Conservation (phyloP, 2,888 invertebrate genomes). For the Slavum lentiscoides region DNA sequence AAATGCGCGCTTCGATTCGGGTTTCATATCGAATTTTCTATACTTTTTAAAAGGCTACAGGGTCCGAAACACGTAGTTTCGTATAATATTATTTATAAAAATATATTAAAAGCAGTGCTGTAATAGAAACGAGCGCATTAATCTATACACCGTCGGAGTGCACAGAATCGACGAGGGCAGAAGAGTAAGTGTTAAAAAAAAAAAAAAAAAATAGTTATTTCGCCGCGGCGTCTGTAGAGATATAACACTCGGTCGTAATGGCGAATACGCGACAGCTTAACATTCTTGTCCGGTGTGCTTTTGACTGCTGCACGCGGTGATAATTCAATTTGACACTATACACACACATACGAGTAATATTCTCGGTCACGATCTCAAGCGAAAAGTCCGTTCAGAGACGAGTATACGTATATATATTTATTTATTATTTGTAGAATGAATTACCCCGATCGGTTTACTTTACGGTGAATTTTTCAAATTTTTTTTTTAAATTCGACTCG, state of each 20-base stretch:
- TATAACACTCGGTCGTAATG: slow-evolving; percentile 10
- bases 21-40: slow-evolving; percentile 3
- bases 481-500: no score
- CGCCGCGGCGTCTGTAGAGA: neutral
- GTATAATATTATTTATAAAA: neutral
- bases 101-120: no score
- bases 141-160: slow-evolving; percentile 11
- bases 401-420: no score
- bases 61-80: slow-evolving; percentile 22
- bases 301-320: slow-evolving; percentile 12
- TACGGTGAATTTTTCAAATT: no score
- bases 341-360: neutral
- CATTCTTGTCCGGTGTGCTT: slow-evolving; percentile 22
- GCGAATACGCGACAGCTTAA: slow-evolving; percentile 16
- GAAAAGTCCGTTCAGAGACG: no score
- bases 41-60: neutral
- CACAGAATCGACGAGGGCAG: neutral
- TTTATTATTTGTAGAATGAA: no score
- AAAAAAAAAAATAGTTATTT: neutral
- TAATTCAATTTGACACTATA: slow-evolving; percentile 27
- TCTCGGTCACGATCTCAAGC: neutral
- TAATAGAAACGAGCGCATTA: neutral
- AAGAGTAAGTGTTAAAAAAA: neutral
- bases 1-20: no score
- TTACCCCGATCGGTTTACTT: no score